phyloP scores from a whole-genome alignment of 2,888 invertebrate genomes.

The Chirona hameri region DNA sequence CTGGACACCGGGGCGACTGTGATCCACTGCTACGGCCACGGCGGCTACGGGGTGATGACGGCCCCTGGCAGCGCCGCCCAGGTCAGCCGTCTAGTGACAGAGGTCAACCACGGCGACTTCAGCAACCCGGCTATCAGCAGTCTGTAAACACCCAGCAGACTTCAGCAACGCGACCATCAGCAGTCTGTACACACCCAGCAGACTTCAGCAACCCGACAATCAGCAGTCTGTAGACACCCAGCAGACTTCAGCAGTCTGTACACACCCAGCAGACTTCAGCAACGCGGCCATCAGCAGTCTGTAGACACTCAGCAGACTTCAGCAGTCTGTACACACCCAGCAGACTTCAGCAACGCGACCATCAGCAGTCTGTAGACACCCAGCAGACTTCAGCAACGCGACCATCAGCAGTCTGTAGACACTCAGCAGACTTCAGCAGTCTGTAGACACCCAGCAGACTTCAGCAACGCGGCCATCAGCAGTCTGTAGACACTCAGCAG shows the following conservation, averaged over 20 bases:
- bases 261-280: too few species aligned
- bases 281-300: conserved; percentile 13
- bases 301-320: conserved; percentile 26
- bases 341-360: too few species aligned
- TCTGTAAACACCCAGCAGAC: neutral
- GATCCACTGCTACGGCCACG: conserved; percentile 87
- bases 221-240: conserved; percentile 23
- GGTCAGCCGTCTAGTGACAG: conserved; percentile 35
- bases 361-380: too few species aligned
- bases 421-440: conserved; percentile 28
- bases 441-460: neutral
- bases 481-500: too few species aligned
- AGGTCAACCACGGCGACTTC: conserved; percentile 29
- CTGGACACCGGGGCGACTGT: conserved; percentile 23
- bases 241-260: too few species aligned
- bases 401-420: conserved; percentile 9
- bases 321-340: conserved; percentile 6
- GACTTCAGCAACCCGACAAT: conserved; percentile 24
- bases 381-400: conserved; percentile 29
- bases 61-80: conserved; percentile 44
- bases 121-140: conserved; percentile 27
- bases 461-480: too few species aligned
- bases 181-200: too few species aligned
- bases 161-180: too few species aligned
- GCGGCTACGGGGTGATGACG: conserved; percentile 85